Conservation (phyloP, 2,797 vertebrate species). For the Erethizon dorsatum region DNA sequence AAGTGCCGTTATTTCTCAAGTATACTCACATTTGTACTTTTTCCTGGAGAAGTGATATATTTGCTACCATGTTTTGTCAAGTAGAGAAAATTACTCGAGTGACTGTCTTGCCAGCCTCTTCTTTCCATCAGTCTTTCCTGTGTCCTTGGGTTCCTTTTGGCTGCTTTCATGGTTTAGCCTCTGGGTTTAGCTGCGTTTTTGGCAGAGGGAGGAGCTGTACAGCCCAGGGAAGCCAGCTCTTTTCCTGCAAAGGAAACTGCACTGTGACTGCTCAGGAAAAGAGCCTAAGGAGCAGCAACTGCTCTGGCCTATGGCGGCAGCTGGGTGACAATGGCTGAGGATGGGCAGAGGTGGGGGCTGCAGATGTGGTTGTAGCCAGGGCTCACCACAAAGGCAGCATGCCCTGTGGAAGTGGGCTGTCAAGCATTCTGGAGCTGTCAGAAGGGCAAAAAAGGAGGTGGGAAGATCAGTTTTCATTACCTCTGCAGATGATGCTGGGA, state of each 20-base stretch:
- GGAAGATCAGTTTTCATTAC: background rate
- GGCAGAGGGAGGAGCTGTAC: background rate
- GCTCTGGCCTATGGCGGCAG: background rate
- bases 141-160: background rate
- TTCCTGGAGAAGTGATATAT: conserved; percentile 23
- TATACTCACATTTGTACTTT: conserved; percentile 38
- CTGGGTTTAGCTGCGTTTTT: background rate
- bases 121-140: background rate
- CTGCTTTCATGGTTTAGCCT: background rate
- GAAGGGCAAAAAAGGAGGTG: background rate
- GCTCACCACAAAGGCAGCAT: background rate
- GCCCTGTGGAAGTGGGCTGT: conserved; percentile 2
- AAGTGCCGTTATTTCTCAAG: conserved; percentile 82
- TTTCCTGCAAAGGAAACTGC: background rate
- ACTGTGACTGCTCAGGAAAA: conserved; percentile 32
- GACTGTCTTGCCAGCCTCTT: conserved; percentile 8
- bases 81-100: conserved; percentile 32
- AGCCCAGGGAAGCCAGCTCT: background rate
- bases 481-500: background rate
- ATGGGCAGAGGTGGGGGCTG: background rate
- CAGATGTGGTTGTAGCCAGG: background rate
- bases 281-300: conserved; percentile 6
- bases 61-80: conserved; percentile 63
- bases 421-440: conserved; percentile 1
- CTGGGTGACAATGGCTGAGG: background rate